phyloP scores from a whole-genome alignment of 2,888 invertebrate species.

The Nomada fabriciana region DNA sequence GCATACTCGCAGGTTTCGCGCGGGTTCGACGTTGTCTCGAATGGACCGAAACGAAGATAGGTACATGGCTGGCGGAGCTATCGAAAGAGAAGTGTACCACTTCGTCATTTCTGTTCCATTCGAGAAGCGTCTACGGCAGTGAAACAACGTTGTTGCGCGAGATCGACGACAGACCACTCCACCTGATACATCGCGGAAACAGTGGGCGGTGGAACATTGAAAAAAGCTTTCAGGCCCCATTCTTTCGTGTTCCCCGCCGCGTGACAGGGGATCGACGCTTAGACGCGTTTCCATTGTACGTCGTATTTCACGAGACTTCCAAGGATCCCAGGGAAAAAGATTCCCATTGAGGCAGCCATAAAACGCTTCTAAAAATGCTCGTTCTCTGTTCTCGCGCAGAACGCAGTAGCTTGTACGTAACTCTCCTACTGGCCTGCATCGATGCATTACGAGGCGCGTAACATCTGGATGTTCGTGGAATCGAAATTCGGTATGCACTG shows the following conservation, averaged over 20 bases:
- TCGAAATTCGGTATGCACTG: neutral
- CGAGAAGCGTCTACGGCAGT: neutral
- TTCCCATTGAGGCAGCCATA: neutral
- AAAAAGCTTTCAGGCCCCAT: slow-evolving; percentile 56
- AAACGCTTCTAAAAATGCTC: too few species aligned
- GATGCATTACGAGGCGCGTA: too few species aligned
- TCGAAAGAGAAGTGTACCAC: neutral
- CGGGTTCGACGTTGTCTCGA: too few species aligned
- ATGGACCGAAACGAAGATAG: too few species aligned
- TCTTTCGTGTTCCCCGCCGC: slow-evolving; percentile 37
- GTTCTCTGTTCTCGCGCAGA: too few species aligned
- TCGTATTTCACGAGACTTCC: neutral
- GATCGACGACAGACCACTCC: slow-evolving; percentile 40
- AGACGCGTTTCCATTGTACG: slow-evolving; percentile 28
- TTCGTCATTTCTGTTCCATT: neutral
- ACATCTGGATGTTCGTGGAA: too few species aligned
- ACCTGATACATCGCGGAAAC: slow-evolving; percentile 37
- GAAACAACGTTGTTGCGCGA: slow-evolving; percentile 5
- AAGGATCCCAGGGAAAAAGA: neutral
- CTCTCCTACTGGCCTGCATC: too few species aligned
- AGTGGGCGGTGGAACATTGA: slow-evolving; percentile 49
- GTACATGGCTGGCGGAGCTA: neutral
- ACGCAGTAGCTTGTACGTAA: too few species aligned
- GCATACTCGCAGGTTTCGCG: neutral
- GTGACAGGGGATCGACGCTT: slow-evolving; percentile 49